These are phyloP conservation scores for Panthera leo DNA, from an alignment of 2,113 vertebrate species.

Conservation along the genomic window DNA sequence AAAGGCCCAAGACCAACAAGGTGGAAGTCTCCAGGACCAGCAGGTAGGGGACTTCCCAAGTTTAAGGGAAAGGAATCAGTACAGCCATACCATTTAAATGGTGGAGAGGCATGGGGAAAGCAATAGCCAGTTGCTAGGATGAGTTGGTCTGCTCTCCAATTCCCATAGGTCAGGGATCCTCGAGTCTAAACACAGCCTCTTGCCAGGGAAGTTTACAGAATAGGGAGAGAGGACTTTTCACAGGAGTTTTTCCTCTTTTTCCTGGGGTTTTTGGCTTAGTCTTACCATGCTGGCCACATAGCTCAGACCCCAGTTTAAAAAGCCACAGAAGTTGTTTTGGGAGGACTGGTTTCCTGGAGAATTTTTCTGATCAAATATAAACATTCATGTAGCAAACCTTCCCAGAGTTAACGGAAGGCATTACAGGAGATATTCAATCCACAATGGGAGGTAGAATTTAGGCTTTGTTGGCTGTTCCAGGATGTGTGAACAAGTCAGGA, in stretches of 20 bases:
- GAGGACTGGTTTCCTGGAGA: not conserved
- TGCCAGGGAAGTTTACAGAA: not conserved
- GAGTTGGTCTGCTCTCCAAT: not conserved
- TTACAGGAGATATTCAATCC: not conserved
- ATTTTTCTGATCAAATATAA: not conserved
- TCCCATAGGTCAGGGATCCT: not conserved
- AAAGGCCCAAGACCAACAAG: not conserved
- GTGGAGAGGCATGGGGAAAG: too few species aligned
- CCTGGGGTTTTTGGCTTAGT: not conserved
- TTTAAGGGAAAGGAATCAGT: not conserved
- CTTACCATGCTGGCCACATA: not conserved
- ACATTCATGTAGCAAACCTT: not conserved
- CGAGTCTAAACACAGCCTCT: not conserved
- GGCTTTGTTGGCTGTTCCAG: not conserved
- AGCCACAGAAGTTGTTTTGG: not conserved
- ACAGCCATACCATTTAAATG: not conserved
- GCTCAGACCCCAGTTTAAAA: not conserved
- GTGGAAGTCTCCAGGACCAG: not conserved
- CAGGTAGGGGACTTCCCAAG: not conserved
- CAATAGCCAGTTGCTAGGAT: not conserved
- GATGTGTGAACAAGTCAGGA: not conserved
- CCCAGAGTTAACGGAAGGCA: not conserved
- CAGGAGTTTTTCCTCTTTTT: not conserved
- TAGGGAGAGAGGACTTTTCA: not conserved
- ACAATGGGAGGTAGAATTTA: not conserved